These are phyloP conservation scores for Rhinatrema bivittatum DNA, from an alignment of 2,797 vertebrate species.

Conservation along the genomic window DNA sequence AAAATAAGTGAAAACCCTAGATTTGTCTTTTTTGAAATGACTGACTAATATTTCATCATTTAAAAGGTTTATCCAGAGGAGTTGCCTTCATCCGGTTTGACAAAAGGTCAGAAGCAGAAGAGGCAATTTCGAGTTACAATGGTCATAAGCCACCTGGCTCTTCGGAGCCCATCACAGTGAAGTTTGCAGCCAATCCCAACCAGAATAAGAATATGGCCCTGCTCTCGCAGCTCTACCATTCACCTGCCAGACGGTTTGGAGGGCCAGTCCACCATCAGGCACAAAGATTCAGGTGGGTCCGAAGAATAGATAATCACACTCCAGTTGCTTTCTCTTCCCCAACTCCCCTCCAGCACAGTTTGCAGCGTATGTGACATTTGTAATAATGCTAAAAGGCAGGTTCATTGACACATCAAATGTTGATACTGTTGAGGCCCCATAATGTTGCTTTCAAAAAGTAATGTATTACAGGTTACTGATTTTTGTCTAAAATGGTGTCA, in stretches of 20 bases:
- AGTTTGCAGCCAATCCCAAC: conserved; percentile 94
- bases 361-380: too few relatives aligned
- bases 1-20: too few relatives aligned
- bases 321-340: too few relatives aligned
- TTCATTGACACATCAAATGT: too few relatives aligned
- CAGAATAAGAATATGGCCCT: conserved; percentile 92
- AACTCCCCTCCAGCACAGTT: too few relatives aligned
- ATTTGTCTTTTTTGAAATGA: conserved; percentile 8
- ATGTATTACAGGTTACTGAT: too few relatives aligned
- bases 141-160: conserved; percentile 91
- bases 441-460: too few relatives aligned
- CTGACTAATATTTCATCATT: conserved; percentile 44
- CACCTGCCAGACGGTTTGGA: conserved; percentile 84
- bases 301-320: conserved; percentile 9
- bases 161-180: conserved; percentile 90
- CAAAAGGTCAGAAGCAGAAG: conserved; percentile 91
- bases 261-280: conserved; percentile 95
- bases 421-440: too few relatives aligned
- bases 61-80: conserved; percentile 84
- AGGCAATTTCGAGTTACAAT: conserved; percentile 91
- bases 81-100: conserved; percentile 97
- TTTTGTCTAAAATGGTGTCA: too few relatives aligned
- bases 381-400: too few relatives aligned
- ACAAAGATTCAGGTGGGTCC: conserved; percentile 88
- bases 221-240: conserved; percentile 94